A percentile compares a stretch with the other conserved stretches of the same genome.
Conservation (phyloP, 1,140 invertebrate species). For the Gonioctena quinquepunctata region DNA sequence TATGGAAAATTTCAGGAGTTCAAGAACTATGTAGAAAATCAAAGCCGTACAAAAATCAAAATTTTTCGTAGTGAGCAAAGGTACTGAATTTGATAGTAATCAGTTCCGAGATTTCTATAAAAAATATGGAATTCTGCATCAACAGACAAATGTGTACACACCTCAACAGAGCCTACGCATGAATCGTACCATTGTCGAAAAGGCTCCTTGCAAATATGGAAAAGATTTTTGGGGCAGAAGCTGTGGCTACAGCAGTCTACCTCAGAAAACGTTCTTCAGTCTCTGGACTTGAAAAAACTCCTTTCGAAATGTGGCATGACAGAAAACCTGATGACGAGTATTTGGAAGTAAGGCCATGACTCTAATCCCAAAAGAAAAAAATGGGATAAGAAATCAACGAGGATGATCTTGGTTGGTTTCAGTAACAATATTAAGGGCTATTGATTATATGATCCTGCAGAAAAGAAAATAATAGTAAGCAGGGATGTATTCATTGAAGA, state of each 20-base stretch:
- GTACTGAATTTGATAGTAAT: slow-evolving; percentile 13
- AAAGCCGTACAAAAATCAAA: slow-evolving; percentile 12
- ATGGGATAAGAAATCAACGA: slow-evolving; percentile 41
- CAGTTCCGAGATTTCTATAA: slow-evolving; percentile 18
- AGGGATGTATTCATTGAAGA: slow-evolving; percentile 11
- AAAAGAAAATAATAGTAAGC: slow-evolving; percentile 11
- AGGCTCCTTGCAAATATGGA: slow-evolving; percentile 1
- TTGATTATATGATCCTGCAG: slow-evolving; percentile 1
- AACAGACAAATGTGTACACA: not conserved
- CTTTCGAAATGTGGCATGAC: not conserved
- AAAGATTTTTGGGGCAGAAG: not conserved
- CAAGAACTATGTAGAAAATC: slow-evolving; percentile 20
- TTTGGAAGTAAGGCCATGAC: slow-evolving; percentile 13
- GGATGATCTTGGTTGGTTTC: slow-evolving; percentile 45
- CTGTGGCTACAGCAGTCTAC: not conserved
- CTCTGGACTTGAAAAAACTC: not conserved
- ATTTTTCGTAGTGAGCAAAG: not conserved
- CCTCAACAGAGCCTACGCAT: not conserved
- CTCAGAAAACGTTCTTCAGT: not conserved
- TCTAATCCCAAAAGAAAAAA: slow-evolving; percentile 42
- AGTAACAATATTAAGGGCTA: slow-evolving; percentile 38
- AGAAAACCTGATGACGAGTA: not conserved
- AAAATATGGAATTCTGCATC: slow-evolving; percentile 19
- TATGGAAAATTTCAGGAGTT: slow-evolving; percentile 6
- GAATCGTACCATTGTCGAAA: not conserved